Evolutionary conservation across 2,888 invertebrate genomes (phyloP).

Genomic region (Mongoloraphidia duomilia): DNA sequence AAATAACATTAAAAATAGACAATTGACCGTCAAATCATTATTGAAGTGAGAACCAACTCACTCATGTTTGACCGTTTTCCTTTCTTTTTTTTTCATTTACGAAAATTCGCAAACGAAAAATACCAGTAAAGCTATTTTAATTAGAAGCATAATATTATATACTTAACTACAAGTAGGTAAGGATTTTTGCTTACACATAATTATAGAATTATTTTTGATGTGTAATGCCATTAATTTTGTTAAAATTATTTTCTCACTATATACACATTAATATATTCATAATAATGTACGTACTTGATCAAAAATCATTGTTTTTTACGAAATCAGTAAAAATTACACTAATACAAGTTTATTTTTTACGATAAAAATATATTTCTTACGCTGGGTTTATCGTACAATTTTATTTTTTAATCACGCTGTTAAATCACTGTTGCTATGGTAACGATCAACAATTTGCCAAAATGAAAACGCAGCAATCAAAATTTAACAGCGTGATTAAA

Average conservation of each 20-base stretch:
- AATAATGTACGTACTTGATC: no score
- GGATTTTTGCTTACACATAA: not conserved
- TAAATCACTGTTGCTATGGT: no score
- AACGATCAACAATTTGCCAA: no score
- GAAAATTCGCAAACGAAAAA: not conserved
- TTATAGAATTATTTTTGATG: not conserved
- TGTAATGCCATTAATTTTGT: not conserved
- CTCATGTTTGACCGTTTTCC: slow-evolving; percentile 8
- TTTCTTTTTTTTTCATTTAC: not conserved
- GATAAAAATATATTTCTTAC: no score
- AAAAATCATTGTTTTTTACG: no score
- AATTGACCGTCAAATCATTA: slow-evolving; percentile 8
- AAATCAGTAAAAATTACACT: no score
- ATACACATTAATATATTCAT: not conserved
- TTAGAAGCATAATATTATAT: not conserved
- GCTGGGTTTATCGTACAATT: no score
- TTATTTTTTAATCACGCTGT: no score
- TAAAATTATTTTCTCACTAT: not conserved
- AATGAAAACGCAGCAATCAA: no score
- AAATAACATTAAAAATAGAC: slow-evolving; percentile 3
- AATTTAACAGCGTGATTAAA: no score
- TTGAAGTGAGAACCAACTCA: slow-evolving; percentile 10
- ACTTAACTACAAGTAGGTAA: not conserved
- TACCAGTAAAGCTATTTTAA: not conserved
- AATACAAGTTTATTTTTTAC: no score